Base-by-base conservation (phyloP, 2,113 vertebrate species). In the Cyanoderma ruficeps region DNA sequence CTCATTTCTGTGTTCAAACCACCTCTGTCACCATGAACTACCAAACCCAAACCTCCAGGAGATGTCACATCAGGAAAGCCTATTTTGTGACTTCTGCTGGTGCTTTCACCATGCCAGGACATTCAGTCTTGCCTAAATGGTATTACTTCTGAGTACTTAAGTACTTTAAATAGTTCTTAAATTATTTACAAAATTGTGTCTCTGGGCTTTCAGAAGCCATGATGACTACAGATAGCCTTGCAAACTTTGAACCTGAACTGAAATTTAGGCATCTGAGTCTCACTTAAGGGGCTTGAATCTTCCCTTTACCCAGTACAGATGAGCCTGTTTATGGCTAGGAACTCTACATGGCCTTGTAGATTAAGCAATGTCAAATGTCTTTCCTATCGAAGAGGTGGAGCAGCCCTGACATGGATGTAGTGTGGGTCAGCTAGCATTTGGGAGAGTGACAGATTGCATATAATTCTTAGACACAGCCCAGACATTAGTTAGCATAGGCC, bases 21-120 rank as follows among this genome's bases (percentile, higher is more conserved):
- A 44, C 20, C 1, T 0, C 33, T 53, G 28, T 42, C 31, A 52
- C n/a, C 25, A 61, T 0, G 1, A 80, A 4, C 18, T 24, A 83
- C 19, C 24, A 64, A 87, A 93, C 13, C 11, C 4, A 14, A n/a
- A 7, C 17, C 27, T 50, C 33, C 44, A 46, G 53, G 23, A 89
- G 41, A 68, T 22, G 2, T 30, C 57, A 78, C 42, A 75, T 57
- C 33, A 64, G 9, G 1, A 10, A 84, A 90, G 5, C 4, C 25
- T 18, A 33, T 41, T 69, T 63, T 50, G 28, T 71, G 39, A 77
- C 42, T 79, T 74, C 25, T 67, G 30, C 22, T 79, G 18, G 25
- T 63, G 31, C 13, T 74, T 87, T 84, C 47, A 68, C 42, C 35
- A 31, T 15, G 6, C 16, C 52, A 78, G 39, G 22, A 63, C 13